phyloP scores from a whole-genome alignment of 2,113 vertebrate species.

The Uropsilus gracilis region DNA sequence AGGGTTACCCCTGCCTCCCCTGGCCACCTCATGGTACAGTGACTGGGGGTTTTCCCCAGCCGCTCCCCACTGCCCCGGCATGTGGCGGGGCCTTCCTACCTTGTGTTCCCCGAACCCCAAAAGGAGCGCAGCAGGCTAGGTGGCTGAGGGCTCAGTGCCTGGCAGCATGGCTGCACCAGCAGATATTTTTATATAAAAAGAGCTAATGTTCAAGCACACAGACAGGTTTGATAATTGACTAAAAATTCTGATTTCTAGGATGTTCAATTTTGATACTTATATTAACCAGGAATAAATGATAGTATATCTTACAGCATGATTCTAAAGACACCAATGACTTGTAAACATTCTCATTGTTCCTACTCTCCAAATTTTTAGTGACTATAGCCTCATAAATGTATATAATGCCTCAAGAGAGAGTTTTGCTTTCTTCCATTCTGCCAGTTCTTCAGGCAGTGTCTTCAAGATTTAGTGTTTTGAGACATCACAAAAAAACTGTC shows the following conservation, averaged over 20 bases:
- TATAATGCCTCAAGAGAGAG: neutral
- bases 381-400: neutral
- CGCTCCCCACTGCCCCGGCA: too few species aligned
- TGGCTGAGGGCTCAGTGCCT: too few species aligned
- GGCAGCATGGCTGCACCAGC: too few species aligned
- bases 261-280: neutral
- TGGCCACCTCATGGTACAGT: too few species aligned
- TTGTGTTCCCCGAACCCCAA: too few species aligned
- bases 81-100: too few species aligned
- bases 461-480: neutral
- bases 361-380: neutral
- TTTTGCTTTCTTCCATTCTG: neutral
- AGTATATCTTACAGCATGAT: neutral
- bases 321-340: neutral
- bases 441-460: neutral
- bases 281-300: neutral
- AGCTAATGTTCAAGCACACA: neutral
- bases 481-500: neutral
- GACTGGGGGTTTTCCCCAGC: too few species aligned
- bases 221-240: neutral
- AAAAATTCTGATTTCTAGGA: neutral
- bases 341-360: neutral
- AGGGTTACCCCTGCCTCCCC: too few species aligned
- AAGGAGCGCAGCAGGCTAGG: too few species aligned
- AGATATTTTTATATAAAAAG: neutral